Base-by-base conservation (phyloP, 2,113 vertebrate species). In the Bungarus multicinctus region DNA sequence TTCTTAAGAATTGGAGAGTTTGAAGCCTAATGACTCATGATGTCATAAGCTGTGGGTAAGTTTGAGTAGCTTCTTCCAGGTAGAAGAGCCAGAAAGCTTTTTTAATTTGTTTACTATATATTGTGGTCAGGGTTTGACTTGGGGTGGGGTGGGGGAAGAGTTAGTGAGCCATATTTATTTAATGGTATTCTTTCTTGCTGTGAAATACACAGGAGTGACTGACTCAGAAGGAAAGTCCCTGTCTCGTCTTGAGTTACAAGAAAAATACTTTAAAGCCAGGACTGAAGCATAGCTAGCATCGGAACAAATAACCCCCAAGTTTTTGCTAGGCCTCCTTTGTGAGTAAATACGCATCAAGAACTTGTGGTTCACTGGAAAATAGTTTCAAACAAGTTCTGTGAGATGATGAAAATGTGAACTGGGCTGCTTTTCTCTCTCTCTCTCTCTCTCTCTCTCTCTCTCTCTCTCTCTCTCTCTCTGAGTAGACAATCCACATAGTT, bases 1-100 rank as follows among this genome's bases (percentile, higher is more conserved):
- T 57, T n/a, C 87, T 93, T 88, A 93, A 93, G 96, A 64, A 93
- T 74, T 34, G 91, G 93, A 22, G 57, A 39, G 39, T 57, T 94
- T 50, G 54, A 92, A 91, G 89, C 74, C 92, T 64, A 22, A 20
- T 95, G 74, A 69, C 58, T 91, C 64, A 89, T 90, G 12, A n/a
- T 53, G 43, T 57, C 69, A 88, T 88, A 39, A 88, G 30, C 22
- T 55, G 1, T 85, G 39, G 25, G 20, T 54, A 85, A 12, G 5
- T 57, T 57, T 89, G 64, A 47, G 27, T 85, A 55, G 53, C 27
- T 27, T 22, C 23, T 85, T 85, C n/a, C 14, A 23, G 23, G 11
- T 88, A 12, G 58, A 92, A 91, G 5, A 55, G 43, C 22, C 60
- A 90, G 47, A 91, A 85, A 60, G 10, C 87, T 74, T 27, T 57